phyloP scores from a whole-genome alignment of 2,113 vertebrate species.

The Riparia riparia region DNA sequence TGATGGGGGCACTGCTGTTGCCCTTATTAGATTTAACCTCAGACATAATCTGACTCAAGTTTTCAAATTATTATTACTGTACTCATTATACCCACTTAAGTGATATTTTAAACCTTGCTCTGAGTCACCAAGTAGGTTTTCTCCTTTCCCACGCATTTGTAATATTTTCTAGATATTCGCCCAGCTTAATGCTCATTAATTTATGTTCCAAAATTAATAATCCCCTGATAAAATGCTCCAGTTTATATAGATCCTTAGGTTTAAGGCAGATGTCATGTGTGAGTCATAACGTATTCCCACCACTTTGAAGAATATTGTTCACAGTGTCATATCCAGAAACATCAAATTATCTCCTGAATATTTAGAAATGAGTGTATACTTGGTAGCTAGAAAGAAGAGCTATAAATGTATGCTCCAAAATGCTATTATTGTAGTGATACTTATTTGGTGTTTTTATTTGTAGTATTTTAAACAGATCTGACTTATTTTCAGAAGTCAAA shows the following conservation, averaged over 20 bases:
- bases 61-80: background rate
- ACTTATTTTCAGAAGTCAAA: background rate
- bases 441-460: background rate
- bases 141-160: background rate
- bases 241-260: slow-evolving; percentile 17
- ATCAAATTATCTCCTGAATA: slow-evolving; percentile 45
- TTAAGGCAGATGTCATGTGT: slow-evolving; percentile 16
- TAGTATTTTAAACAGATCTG: background rate
- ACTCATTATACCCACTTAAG: background rate
- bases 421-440: background rate
- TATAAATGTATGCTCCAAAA: background rate
- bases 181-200: slow-evolving; percentile 35
- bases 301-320: slow-evolving; percentile 12
- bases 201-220: slow-evolving; percentile 43
- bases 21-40: background rate
- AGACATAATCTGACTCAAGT: background rate
- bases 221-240: slow-evolving; percentile 12
- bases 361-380: slow-evolving; percentile 20
- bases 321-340: slow-evolving; percentile 39
- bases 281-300: slow-evolving; percentile 54
- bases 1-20: background rate
- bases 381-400: background rate
- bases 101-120: background rate
- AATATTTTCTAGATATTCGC: slow-evolving; percentile 27
- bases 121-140: background rate